phyloP scores from a whole-genome alignment of 2,113 vertebrate species.

The Oostethus manadensis region DNA sequence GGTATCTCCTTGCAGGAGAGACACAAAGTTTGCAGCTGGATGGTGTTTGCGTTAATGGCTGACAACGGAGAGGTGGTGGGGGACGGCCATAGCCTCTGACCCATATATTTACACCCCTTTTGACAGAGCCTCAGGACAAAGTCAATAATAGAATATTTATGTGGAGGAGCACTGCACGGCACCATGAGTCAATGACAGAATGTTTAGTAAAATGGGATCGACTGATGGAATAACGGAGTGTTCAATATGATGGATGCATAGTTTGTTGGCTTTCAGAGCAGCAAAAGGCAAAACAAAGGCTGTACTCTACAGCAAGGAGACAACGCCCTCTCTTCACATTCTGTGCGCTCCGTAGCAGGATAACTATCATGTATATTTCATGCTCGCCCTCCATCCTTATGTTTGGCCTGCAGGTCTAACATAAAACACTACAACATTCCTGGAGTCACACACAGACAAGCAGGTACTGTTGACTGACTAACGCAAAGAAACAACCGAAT shows the following conservation, averaged over 20 bases:
- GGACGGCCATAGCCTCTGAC: conserved; percentile 44
- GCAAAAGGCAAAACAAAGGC: conserved; percentile 18
- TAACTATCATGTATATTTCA: conserved; percentile 71
- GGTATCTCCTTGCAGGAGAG: conserved; percentile 71
- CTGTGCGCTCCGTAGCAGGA: conserved; percentile 51
- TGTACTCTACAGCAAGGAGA: background rate
- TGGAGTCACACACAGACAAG: conserved; percentile 22
- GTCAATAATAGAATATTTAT: conserved; percentile 41
- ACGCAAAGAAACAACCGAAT: no score
- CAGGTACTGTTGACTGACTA: no score
- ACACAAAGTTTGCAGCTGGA: conserved; percentile 55
- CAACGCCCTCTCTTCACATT: conserved; percentile 38
- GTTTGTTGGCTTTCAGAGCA: background rate
- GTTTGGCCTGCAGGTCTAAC: conserved; percentile 56
- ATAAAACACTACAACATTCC: conserved; percentile 49
- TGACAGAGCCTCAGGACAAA: conserved; percentile 44
- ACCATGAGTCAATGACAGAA: conserved; percentile 4
- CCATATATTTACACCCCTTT: conserved; percentile 59
- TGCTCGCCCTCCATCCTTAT: conserved; percentile 43
- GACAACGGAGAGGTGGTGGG: conserved; percentile 21
- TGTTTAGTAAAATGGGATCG: background rate
- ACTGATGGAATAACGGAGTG: background rate
- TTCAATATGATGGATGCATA: background rate
- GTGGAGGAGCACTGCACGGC: conserved; percentile 20
- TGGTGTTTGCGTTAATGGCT: conserved; percentile 56